Base-by-base conservation (phyloP, 2,113 vertebrate genomes). In the Strix aluco region DNA sequence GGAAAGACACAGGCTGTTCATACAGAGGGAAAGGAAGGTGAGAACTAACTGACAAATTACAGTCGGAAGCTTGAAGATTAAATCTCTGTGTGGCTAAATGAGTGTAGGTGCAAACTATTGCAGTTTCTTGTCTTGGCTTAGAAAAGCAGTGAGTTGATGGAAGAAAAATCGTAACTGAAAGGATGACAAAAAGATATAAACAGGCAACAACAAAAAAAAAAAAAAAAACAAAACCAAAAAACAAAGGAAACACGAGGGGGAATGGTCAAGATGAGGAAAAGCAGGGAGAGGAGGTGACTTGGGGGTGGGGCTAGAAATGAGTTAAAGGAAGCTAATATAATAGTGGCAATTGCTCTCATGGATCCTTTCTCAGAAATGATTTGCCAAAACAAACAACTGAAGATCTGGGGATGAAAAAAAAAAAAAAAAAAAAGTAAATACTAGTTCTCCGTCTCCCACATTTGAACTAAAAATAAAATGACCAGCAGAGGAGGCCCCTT, bases 1-100 rank as follows among this genome's bases (percentile, higher is more conserved):
- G 94, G 91, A 96, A 88, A 95, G 75, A 89, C 54, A 44, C 75
- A 94, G 86, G 73, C 92, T 96, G 89, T 52, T 96, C 92, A 93
- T 92, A 96, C 17, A 92, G 94, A 94, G 74, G 57, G 71, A 95
- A 90, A 92, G 81, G 80, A 96, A 94, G 83, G 74, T 51, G 46
- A 88, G 81, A 91, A 92, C 73, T 52, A n/a, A 54, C 79, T 95
- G 87, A 66, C 75, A 91, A 94, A 95, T 79, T 92, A 55, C 66
- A 81, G 81, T 47, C 10, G 5, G 91, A 90, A 92, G 44, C 44
- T 52, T 87, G 44, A 87, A 52, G 94, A 89, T 91, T 94, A 95
- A 95, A 91, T 86, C 70, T 95, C 58, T 44, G 34, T 52, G 27
- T 71, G 86, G 49, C 55, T 81, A 96, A 88, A 92, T 46, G 67